Conservation (phyloP, 2,113 vertebrate genomes). For the Odocoileus hemionus region DNA sequence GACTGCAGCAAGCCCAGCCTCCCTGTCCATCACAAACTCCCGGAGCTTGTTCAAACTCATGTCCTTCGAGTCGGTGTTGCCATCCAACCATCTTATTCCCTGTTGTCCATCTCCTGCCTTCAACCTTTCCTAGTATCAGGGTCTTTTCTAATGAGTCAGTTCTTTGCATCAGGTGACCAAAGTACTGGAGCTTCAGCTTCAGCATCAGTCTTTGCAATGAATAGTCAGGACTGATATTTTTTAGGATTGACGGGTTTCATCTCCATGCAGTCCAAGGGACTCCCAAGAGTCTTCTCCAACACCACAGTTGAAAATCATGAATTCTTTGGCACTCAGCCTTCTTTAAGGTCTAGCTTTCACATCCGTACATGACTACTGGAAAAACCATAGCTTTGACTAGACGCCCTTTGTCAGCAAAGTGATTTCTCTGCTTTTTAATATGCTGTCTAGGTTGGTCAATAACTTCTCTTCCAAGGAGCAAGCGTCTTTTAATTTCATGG, state of each 20-base stretch:
- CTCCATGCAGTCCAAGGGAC: not conserved
- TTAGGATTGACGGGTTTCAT: not conserved
- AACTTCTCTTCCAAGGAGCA: not conserved
- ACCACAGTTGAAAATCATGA: not conserved
- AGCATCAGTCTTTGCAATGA: not conserved
- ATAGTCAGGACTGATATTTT: not conserved
- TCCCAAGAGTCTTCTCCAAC: not conserved
- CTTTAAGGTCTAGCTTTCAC: not conserved
- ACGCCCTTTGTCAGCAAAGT: not conserved
- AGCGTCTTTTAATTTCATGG: not conserved
- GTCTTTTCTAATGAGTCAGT: not conserved
- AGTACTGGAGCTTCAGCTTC: not conserved
- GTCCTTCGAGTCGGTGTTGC: rapidly evolving
- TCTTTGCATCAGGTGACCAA: rapidly evolving
- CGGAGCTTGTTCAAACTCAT: not conserved
- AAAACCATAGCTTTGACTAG: not conserved
- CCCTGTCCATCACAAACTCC: not conserved
- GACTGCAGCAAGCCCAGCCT: not conserved
- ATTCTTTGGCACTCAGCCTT: not conserved
- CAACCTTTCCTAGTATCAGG: not conserved
- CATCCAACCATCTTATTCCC: not conserved
- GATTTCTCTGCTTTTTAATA: not conserved
- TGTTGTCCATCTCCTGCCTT: not conserved
- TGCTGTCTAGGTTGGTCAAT: not conserved
- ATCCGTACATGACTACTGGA: not conserved